Evolutionary conservation across 1,140 invertebrate genomes (phyloP), one percentile per base, ranked within the genome.

Genomic region (Ceratosolen fusciceps): DNA sequence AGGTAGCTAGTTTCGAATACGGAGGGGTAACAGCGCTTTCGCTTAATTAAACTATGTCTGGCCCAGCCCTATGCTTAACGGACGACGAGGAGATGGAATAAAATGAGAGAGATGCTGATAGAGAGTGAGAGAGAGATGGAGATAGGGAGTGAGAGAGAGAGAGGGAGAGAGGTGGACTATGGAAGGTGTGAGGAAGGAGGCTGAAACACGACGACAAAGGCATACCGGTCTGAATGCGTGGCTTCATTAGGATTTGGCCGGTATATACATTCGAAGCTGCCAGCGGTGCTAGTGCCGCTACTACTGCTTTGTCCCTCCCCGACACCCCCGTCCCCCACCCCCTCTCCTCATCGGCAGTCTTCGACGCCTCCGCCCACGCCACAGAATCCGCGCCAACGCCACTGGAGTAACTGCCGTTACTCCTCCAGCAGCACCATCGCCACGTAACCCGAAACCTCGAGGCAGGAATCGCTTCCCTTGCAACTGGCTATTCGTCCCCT

Each of bases 41-140:
- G 85, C 86, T 87, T 87, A 87, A 87, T 86, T 86, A 86, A 87
- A 86, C 85, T 85, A 83, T 82, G 86, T 84, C 85, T 83, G 83
- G 80, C 71, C 76, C 72, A 80, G 81, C 67, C 78, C 71, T 81
- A 62, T 75, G 31, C 68, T 37, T 58, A 74, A n/a, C 49, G 65
- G 77, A 31, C 37, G 54, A 24, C 73, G 74, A 24, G 14, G 56
- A 54, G 31, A 62, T 24, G 34, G 77, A 79, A 65, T 70, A 74
- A 79, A 79, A 79, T 74, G 78, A 74, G 78, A 56, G 49, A 14
- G 34, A 19, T 31, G 56, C 47, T 9, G 62, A 67, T n/a, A 54
- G 21, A 65, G 26, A 49, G 24, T 21, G 43, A 16, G 52, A 8
- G 49, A 26, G 8, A 49, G 34, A n/a, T n/a, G n/a, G n/a, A n/a